These are phyloP conservation scores for Ecdyonurus torrentis DNA, from an alignment of 2,888 invertebrate species.

Conservation along the genomic window DNA sequence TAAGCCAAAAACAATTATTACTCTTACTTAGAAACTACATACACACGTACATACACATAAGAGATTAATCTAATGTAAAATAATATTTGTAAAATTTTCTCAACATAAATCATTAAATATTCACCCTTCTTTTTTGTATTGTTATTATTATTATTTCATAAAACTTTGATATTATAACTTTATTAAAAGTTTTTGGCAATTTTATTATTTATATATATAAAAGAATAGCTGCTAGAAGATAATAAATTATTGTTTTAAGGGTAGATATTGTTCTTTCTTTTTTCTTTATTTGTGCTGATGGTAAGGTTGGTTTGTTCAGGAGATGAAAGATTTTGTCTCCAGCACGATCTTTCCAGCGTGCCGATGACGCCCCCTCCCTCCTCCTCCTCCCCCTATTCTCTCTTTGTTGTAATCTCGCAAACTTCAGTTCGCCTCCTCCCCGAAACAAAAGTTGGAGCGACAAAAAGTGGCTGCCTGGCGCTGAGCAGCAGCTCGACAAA, in stretches of 20 bases:
- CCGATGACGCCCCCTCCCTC: not conserved
- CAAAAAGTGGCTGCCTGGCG: not conserved
- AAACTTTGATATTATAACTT: not conserved
- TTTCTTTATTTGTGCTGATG: no score
- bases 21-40: not conserved
- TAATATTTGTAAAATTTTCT: not conserved
- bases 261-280: not conserved
- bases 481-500: not conserved
- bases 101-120: not conserved
- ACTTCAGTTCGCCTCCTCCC: not conserved
- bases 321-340: no score
- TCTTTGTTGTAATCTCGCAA: not conserved
- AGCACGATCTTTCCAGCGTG: not conserved
- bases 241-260: not conserved
- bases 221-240: not conserved
- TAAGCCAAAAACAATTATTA: not conserved
- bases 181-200: not conserved
- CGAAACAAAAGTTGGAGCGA: conserved; percentile 2
- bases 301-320: no score
- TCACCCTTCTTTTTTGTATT: not conserved
- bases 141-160: no score
- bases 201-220: not conserved
- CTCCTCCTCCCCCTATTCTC: not conserved
- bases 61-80: not conserved
- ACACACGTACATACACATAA: not conserved